phyloP scores from a whole-genome alignment of 2,797 vertebrate species.

The Botia almorhae region DNA sequence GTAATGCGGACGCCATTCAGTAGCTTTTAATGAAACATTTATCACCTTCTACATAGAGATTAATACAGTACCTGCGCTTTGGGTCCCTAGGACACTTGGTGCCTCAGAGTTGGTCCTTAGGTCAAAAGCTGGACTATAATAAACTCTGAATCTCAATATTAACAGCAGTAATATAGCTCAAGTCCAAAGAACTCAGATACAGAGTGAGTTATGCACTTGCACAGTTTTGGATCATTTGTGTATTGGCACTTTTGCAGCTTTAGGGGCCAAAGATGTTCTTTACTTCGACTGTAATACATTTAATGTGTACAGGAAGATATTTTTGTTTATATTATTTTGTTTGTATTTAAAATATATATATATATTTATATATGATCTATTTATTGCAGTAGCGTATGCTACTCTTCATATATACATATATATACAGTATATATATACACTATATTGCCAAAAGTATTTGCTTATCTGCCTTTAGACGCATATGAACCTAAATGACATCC shows the following conservation, averaged over 20 bases:
- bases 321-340: not conserved
- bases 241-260: not conserved
- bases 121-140: not conserved
- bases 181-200: constrained; percentile 10
- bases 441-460: no score
- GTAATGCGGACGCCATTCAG: constrained; percentile 60
- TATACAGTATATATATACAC: no score
- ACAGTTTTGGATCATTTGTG: not conserved
- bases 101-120: not conserved
- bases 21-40: not conserved
- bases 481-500: no score
- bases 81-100: not conserved
- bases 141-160: not conserved
- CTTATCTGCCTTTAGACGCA: no score
- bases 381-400: constrained; percentile 1
- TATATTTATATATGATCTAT: not conserved
- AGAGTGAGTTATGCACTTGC: not conserved
- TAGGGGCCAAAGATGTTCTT: not conserved
- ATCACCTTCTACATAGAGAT: no score
- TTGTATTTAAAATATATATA: not conserved
- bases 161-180: not conserved
- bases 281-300: not conserved
- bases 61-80: no score
- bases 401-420: no score
- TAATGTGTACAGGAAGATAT: not conserved